phyloP scores from a whole-genome alignment of 1,140 invertebrate species.

The Periplaneta americana region DNA sequence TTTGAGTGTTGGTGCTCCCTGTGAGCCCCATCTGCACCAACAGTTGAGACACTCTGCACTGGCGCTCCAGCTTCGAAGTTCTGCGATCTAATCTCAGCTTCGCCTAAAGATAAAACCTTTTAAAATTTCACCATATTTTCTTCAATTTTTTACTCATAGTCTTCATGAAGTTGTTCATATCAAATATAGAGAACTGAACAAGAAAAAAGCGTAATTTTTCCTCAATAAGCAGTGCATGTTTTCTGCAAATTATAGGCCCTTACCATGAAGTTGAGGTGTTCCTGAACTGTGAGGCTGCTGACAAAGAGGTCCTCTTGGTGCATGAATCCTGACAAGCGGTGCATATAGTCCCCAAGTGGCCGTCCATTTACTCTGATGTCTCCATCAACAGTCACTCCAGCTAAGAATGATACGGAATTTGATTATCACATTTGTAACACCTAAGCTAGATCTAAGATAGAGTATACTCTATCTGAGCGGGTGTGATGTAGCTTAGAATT shows the following conservation, averaged over 20 bases:
- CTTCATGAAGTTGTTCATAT: too few relatives aligned
- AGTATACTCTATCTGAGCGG: too few relatives aligned
- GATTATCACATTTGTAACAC: too few relatives aligned
- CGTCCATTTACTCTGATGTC: slow-evolving; percentile 68
- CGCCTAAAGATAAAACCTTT: neutral
- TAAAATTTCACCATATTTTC: too few relatives aligned
- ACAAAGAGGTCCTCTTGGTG: slow-evolving; percentile 92
- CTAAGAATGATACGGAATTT: slow-evolving; percentile 36
- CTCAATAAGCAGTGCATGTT: too few relatives aligned
- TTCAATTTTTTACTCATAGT: too few relatives aligned
- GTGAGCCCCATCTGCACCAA: slow-evolving; percentile 66
- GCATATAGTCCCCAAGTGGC: slow-evolving; percentile 64
- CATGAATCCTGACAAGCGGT: slow-evolving; percentile 83
- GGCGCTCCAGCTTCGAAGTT: neutral
- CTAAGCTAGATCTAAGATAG: too few relatives aligned
- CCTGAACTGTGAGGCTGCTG: slow-evolving; percentile 76
- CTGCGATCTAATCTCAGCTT: neutral
- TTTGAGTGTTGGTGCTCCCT: slow-evolving; percentile 62
- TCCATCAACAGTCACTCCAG: slow-evolving; percentile 63
- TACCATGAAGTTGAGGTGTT: slow-evolving; percentile 89
- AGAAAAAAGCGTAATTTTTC: too few relatives aligned
- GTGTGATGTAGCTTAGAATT: too few relatives aligned
- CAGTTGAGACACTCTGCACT: slow-evolving; percentile 36
- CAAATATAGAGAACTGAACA: too few relatives aligned
- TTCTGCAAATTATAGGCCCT: too few relatives aligned